Conservation (phyloP, 30 jellyfish, hydroid and myxozoan species). For the Euphysa ruthae region DNA sequence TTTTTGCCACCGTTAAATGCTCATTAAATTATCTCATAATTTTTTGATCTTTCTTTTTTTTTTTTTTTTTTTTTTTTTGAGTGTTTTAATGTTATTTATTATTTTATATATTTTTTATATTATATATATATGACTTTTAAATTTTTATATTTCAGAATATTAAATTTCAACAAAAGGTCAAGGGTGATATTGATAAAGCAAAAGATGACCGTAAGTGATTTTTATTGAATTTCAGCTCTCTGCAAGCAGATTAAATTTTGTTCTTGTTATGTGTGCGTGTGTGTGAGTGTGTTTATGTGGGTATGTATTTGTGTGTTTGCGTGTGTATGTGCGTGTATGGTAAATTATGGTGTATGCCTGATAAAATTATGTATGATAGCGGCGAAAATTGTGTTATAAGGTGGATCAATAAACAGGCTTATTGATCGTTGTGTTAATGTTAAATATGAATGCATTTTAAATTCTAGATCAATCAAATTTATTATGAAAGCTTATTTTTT, state of each 20-base stretch:
- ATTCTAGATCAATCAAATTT: too few relatives aligned
- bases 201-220: constrained; percentile 66
- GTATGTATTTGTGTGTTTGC: neutral
- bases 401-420: too few relatives aligned
- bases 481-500: too few relatives aligned
- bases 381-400: constrained; percentile 20
- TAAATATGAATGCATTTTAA: too few relatives aligned
- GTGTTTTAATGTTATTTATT: neutral
- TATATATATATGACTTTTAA: neutral
- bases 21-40: too few relatives aligned
- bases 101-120: neutral
- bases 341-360: too few relatives aligned
- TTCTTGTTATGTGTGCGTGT: constrained; percentile 4
- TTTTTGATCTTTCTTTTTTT: too few relatives aligned
- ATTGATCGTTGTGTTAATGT: too few relatives aligned
- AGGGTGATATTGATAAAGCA: constrained; percentile 85
- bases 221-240: neutral
- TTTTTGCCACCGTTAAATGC: too few relatives aligned
- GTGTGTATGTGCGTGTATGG: neutral
- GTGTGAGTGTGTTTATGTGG: neutral
- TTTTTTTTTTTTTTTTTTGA: too few relatives aligned
- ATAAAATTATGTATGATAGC: too few relatives aligned
- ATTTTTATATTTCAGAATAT: constrained; percentile 44
- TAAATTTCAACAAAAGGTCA: constrained; percentile 58
- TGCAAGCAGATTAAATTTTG: neutral